Base-by-base conservation (phyloP, 2,797 vertebrate species). In the Melanitta fusca region DNA sequence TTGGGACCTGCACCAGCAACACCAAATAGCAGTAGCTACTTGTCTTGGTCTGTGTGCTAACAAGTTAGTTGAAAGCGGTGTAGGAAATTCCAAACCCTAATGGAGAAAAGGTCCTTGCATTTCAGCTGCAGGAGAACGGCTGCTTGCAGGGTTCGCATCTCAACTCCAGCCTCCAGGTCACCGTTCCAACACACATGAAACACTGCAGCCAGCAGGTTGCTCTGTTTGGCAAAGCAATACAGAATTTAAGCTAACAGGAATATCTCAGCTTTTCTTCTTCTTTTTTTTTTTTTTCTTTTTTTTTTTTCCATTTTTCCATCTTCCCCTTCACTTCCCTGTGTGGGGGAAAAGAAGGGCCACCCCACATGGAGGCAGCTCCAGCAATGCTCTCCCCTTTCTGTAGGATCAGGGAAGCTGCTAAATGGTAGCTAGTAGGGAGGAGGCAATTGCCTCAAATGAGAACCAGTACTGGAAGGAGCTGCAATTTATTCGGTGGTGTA, bases 111-210 rank as follows among this genome's bases (percentile, higher is more conserved):
- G 14, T 51, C 30, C 41, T 41, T 32, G 43, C 21, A 22, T 56
- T 83, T 68, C 41, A 91, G 34, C 15, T 8, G 2, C 24, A 45
- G 21, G 17, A 75, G 30, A 12, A 47, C 0, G 0, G 34, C 25
- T 68, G 11, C 7, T 17, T n/a, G 28, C 0, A 1, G 25, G 72
- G 8, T 15, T 7, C 1, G 34, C 32, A 8, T 4, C 56, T 34
- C 72, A n/a, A 19, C 19, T 8, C 12, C 38, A 68, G 25, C 11
- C 25, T 73, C 24, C 34, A 66, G 20, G 19, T 38, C 60, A 15
- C 19, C 1, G 0, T 56, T 88, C 47, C 5, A 4, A 43, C 22
- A 36, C 0, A 5, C 10, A 10, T 1, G 25, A 64, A 39, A 24
- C 6, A 7, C 13, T 1, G 8, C 39, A 41, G n/a, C 43, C 22